phyloP scores from a whole-genome alignment of 2,113 vertebrate genomes.

The Mandrillus leucophaeus region DNA sequence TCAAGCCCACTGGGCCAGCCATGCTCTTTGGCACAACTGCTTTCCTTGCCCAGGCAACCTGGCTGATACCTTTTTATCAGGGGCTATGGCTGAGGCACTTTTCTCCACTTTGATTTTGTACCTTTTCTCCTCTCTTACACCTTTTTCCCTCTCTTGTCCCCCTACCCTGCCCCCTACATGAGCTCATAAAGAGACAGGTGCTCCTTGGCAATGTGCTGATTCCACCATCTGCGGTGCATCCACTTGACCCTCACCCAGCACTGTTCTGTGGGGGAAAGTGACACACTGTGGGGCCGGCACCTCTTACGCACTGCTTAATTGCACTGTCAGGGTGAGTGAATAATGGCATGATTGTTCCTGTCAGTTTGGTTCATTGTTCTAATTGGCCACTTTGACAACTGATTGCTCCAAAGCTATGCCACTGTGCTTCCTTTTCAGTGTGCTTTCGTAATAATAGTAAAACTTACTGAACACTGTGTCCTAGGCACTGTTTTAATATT shows the following conservation, averaged over 20 bases:
- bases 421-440: background rate
- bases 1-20: background rate
- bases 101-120: background rate
- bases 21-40: accelerated
- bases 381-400: background rate
- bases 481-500: background rate
- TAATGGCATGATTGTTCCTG: background rate
- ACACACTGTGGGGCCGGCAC: accelerated
- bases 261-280: background rate
- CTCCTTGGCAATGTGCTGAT: background rate
- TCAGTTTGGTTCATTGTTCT: background rate
- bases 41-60: background rate
- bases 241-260: accelerated
- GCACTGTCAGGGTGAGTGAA: background rate
- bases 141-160: background rate
- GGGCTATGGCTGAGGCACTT: background rate
- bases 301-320: background rate
- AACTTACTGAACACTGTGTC: background rate
- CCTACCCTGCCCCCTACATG: background rate
- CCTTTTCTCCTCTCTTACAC: background rate
- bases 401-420: too few species aligned
- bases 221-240: too few species aligned
- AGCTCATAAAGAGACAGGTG: background rate
- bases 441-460: background rate
- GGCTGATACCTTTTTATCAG: accelerated